phyloP scores from a whole-genome alignment of 1,140 invertebrate genomes.

The Procambarus virginalis region DNA sequence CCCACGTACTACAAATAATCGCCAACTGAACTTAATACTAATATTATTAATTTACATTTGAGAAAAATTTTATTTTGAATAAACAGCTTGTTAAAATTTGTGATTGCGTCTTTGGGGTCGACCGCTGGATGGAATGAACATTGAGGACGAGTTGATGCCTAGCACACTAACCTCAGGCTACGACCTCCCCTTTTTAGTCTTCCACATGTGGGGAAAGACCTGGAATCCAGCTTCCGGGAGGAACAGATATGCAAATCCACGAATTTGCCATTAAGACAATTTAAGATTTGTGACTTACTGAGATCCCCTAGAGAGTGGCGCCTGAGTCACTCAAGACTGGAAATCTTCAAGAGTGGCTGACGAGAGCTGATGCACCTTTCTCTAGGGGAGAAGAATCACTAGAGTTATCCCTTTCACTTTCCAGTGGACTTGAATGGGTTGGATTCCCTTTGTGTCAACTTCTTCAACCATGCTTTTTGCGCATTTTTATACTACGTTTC shows the following conservation, averaged over 20 bases:
- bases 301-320: neutral
- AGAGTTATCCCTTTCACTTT: neutral
- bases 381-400: neutral
- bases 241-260: neutral
- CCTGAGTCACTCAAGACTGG: neutral
- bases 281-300: conserved; percentile 5
- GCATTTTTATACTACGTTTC: neutral
- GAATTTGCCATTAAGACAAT: neutral
- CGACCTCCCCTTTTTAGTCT: no score
- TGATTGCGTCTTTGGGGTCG: no score
- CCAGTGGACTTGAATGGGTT: neutral
- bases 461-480: neutral
- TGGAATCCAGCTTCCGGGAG: no score
- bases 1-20: no score
- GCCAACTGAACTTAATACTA: no score
- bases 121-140: no score
- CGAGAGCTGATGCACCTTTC: neutral
- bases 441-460: neutral
- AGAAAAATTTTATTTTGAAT: no score
- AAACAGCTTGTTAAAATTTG: no score
- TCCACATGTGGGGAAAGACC: no score
- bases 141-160: no score
- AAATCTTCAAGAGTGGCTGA: neutral
- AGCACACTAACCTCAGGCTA: no score
- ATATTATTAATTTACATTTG: no score